Conservation (phyloP, 2,113 vertebrate genomes). For the Solea senegalensis region DNA sequence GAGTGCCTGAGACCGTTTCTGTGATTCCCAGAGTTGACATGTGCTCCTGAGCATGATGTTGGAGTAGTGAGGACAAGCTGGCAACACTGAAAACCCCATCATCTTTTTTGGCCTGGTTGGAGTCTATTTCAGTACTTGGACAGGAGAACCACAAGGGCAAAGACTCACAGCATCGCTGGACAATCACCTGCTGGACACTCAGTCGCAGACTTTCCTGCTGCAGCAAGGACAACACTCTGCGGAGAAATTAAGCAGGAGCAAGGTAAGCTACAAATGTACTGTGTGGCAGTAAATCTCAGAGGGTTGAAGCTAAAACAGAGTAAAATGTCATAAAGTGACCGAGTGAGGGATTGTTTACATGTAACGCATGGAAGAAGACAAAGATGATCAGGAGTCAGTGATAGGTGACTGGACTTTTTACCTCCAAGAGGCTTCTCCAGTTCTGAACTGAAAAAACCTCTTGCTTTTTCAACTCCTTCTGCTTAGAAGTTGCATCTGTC, state of each 20-base stretch:
- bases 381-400: too few relatives aligned
- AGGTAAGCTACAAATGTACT: background rate
- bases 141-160: constrained; percentile 81
- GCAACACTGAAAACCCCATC: constrained; percentile 69
- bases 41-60: constrained; percentile 74
- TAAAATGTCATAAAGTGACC: too few relatives aligned
- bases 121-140: constrained; percentile 40
- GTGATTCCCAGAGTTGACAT: constrained; percentile 72
- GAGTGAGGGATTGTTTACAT: too few relatives aligned
- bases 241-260: background rate
- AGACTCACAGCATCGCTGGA: constrained; percentile 89
- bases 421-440: too few relatives aligned
- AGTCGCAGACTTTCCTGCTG: constrained; percentile 85
- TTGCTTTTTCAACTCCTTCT: too few relatives aligned
- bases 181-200: constrained; percentile 90
- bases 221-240: constrained; percentile 86
- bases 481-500: too few relatives aligned
- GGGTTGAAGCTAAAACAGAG: too few relatives aligned
- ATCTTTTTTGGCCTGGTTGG: background rate
- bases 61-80: constrained; percentile 78
- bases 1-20: constrained; percentile 29
- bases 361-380: too few relatives aligned
- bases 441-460: too few relatives aligned
- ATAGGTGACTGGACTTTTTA: too few relatives aligned
- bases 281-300: too few relatives aligned